Evolutionary conservation across 2,888 invertebrate genomes (phyloP).

Genomic region (Melangyna quadrimaculata): DNA sequence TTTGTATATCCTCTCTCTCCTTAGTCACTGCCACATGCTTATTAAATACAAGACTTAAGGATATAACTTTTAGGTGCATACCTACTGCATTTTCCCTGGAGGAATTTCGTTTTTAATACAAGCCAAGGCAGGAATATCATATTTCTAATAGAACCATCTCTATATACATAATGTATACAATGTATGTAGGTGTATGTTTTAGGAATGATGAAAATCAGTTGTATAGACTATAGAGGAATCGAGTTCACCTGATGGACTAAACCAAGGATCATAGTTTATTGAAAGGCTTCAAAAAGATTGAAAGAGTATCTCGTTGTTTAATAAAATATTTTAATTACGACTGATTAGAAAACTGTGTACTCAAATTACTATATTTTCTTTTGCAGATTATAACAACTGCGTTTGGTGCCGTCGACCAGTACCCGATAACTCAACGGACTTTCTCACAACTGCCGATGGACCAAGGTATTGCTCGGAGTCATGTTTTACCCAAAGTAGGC

Average conservation of each 20-base stretch:
- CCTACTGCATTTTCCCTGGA: constrained; percentile 3
- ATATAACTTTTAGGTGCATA: constrained; percentile 49
- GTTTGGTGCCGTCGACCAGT: constrained; percentile 89
- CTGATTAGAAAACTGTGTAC: constrained; percentile 24
- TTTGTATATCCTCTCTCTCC: background rate
- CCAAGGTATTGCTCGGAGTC: constrained; percentile 89
- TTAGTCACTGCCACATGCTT: constrained; percentile 21
- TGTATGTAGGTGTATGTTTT: background rate
- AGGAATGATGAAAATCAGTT: background rate
- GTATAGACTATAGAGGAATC: background rate
- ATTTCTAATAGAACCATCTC: constrained; percentile 12
- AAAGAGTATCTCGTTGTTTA: constrained; percentile 3
- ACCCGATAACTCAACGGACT: constrained; percentile 83
- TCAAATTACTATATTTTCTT: constrained; percentile 38
- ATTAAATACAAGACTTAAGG: constrained; percentile 51
- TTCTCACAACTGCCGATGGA: constrained; percentile 81
- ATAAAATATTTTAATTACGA: constrained; percentile 5
- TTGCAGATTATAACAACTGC: constrained; percentile 84
- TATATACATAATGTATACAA: too few species aligned
- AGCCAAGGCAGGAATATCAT: constrained; percentile 22
- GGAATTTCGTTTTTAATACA: constrained; percentile 20
- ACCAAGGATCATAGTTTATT: background rate
- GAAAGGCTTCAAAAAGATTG: background rate
- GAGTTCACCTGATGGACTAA: background rate
- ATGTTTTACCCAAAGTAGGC: constrained; percentile 93